phyloP scores from a whole-genome alignment of 2,113 vertebrate species.

The Cynocephalus volans region DNA sequence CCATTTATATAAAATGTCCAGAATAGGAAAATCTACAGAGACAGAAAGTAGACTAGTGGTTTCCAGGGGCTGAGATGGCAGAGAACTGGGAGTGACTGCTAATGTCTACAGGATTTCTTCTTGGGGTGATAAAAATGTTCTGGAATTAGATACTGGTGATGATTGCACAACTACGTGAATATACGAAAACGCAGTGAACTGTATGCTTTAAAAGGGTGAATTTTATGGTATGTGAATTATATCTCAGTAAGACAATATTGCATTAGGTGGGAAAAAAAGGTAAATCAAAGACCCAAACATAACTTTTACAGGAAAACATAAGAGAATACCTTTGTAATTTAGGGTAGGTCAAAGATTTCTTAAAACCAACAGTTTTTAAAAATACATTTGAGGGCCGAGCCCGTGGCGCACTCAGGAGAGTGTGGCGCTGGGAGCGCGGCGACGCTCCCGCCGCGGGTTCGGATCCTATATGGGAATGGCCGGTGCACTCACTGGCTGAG shows the following conservation, averaged over 20 bases:
- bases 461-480: no score
- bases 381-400: not conserved
- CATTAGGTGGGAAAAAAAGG: not conserved
- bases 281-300: not conserved
- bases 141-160: not conserved
- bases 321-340: slow-evolving; percentile 7
- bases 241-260: slow-evolving; percentile 27
- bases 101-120: not conserved
- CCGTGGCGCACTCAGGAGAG: no score
- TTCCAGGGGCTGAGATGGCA: not conserved
- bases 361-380: slow-evolving; percentile 15
- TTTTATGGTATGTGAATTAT: not conserved
- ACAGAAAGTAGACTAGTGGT: not conserved
- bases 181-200: not conserved
- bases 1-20: not conserved
- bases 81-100: not conserved
- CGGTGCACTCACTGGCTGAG: no score
- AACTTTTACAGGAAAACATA: not conserved
- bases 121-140: not conserved
- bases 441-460: no score
- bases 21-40: not conserved
- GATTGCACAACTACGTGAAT: not conserved
- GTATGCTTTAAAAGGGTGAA: not conserved
- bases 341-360: not conserved
- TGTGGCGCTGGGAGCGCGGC: no score